A percentile compares a stretch with the other conserved stretches of the same genome.
Conservation (phyloP, 2,113 vertebrate species). For the Pao palembangensis region DNA sequence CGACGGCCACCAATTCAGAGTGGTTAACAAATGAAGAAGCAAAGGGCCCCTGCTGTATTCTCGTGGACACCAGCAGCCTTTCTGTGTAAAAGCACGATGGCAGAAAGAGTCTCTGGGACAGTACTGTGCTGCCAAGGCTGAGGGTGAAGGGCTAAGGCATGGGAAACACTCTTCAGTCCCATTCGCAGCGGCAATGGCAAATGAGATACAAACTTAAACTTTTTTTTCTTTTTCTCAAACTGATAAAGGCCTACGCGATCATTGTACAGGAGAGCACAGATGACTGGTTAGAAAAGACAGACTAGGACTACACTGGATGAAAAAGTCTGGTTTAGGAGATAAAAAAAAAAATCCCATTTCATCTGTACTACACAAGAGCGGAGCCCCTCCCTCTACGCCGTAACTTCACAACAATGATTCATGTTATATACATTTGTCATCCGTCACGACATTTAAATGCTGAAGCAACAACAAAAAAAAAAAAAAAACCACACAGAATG, state of each 20-base stretch:
- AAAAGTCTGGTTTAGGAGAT: slow-evolving; percentile 51
- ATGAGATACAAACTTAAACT: slow-evolving; percentile 55
- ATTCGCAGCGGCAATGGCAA: slow-evolving; percentile 80
- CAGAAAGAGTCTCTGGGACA: slow-evolving; percentile 85
- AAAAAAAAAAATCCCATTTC: slow-evolving; percentile 47
- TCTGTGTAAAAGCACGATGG: slow-evolving; percentile 88
- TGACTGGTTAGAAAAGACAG: slow-evolving; percentile 47
- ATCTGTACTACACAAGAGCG: slow-evolving; percentile 52
- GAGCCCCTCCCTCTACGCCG: slow-evolving; percentile 34
- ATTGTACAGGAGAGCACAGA: slow-evolving; percentile 27
- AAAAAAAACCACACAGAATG: slow-evolving; percentile 40
- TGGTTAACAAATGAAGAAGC: slow-evolving; percentile 57
- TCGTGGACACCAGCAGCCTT: slow-evolving; percentile 88
- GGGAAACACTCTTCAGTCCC: slow-evolving; percentile 88
- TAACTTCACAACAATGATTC: slow-evolving; percentile 57
- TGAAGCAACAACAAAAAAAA: slow-evolving; percentile 71
- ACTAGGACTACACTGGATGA: slow-evolving; percentile 49
- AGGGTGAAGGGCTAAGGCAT: slow-evolving; percentile 84
- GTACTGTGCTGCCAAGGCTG: slow-evolving; percentile 82
- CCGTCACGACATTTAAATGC: slow-evolving; percentile 67
- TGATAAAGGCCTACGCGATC: slow-evolving; percentile 43
- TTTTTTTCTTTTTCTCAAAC: slow-evolving; percentile 15
- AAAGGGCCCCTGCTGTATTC: slow-evolving; percentile 75
- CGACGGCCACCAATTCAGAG: slow-evolving; percentile 46
- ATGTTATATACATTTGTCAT: slow-evolving; percentile 77